Evolutionary conservation across 2,888 invertebrate species (phyloP).

Genomic region (Lepidocyrtoides sp.): DNA sequence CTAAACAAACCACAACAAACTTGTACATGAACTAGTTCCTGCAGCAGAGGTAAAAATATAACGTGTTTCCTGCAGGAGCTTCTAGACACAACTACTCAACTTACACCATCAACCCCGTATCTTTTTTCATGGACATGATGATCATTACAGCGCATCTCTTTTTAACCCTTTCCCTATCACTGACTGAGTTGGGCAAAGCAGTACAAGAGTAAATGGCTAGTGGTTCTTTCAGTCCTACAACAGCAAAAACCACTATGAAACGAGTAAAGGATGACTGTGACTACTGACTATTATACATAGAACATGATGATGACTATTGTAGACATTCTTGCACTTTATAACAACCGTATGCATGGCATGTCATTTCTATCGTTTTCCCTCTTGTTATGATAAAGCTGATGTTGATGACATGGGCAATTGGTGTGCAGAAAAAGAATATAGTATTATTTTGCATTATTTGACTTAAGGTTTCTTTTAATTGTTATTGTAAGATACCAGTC

Average conservation of each 20-base stretch:
- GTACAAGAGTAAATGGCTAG: background rate
- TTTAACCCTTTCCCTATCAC: conserved; percentile 34
- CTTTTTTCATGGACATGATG: conserved; percentile 68
- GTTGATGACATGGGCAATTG: background rate
- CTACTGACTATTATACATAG: too few relatives aligned
- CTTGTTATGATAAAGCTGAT: background rate
- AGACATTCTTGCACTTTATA: too few relatives aligned
- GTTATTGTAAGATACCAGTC: background rate
- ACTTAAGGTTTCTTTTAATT: background rate
- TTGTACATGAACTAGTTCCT: conserved; percentile 8
- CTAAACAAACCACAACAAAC: background rate
- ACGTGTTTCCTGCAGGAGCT: conserved; percentile 68
- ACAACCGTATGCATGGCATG: too few relatives aligned
- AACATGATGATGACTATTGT: background rate
- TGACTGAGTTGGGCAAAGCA: background rate
- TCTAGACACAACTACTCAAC: conserved; percentile 74
- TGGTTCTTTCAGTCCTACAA: background rate
- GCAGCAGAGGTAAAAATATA: conserved; percentile 21
- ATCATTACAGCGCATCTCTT: conserved; percentile 28
- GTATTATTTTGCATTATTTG: background rate
- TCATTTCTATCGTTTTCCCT: too few relatives aligned
- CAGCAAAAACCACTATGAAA: conserved; percentile 32
- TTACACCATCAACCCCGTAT: conserved; percentile 56
- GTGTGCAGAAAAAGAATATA: background rate
- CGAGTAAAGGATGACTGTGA: too few relatives aligned